phyloP scores from a whole-genome alignment of 1,140 invertebrate genomes.

The Mya arenaria region DNA sequence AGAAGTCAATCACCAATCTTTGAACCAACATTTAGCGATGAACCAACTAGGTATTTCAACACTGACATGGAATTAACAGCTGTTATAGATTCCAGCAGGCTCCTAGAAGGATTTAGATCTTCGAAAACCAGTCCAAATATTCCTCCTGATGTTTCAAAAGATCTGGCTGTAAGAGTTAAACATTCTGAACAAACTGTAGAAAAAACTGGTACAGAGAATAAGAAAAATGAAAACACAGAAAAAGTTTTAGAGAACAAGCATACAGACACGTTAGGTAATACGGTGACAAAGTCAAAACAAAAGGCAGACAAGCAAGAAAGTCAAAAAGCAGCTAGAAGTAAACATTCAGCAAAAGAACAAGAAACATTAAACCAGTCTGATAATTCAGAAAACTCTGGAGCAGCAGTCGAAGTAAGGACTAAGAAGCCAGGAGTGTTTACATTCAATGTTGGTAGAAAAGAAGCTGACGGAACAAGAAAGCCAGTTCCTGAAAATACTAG shows the following conservation, averaged over 20 bases:
- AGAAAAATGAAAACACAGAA: not conserved
- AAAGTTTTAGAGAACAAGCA: no score
- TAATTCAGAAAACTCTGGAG: no score
- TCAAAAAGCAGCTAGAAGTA: not conserved
- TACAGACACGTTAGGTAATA: no score
- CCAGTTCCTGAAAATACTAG: conserved; percentile 36
- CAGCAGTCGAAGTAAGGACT: conserved; percentile 41
- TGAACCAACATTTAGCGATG: conserved; percentile 19
- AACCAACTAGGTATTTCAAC: conserved; percentile 46
- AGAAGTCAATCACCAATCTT: conserved; percentile 13
- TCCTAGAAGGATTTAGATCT: conserved; percentile 1
- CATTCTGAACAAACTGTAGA: not conserved
- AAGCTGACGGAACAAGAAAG: conserved; percentile 50
- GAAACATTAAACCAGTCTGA: not conserved
- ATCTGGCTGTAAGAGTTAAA: no score
- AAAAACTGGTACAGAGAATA: not conserved
- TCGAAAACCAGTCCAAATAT: conserved; percentile 5
- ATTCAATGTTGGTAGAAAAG: conserved; percentile 45
- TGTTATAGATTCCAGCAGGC: conserved; percentile 25
- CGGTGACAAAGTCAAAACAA: no score
- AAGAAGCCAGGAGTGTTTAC: conserved; percentile 51
- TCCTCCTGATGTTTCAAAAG: no score
- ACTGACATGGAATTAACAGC: conserved; percentile 51
- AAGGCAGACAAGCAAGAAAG: no score
- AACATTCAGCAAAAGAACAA: not conserved